Base-by-base conservation (phyloP, 23 tunicate genomes). In the Trididemnum nubilum region DNA sequence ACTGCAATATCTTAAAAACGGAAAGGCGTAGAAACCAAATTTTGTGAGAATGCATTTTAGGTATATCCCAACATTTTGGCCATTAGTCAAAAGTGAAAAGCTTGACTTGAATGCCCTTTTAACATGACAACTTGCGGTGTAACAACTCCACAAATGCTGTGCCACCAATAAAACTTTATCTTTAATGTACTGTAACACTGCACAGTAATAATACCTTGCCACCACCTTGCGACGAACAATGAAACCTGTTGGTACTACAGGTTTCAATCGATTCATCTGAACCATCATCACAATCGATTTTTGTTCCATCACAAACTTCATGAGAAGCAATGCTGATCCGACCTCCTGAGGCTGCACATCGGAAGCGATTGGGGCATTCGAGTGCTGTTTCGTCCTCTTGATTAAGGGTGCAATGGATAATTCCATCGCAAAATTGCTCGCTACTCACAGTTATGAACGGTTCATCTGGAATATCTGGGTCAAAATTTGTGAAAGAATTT, bases 231-330 rank as follows among this genome's bases (percentile, higher is more conserved):
- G 81, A n/a, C 34, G 81, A 52, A 33, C 81, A 77, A 22, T 29
- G 28, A 32, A 77, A 77, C 24, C 81, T 24, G 31, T 57, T 21
- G 22, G 81, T 35, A 39, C 81, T 51, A 22, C 38, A 7, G 39
- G 12, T 73, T 77, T 29, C 12, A 18, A 12, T 27, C 4, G 22
- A 37, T 77, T 77, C 67, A 54, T 73, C 79, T 22, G 59, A 39
- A 2, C 60, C 60, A 29, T 77, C 81, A 54, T 77, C 67, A 54
- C 81, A 77, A 30, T 77, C 37, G 25, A 73, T 33, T 31, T n/a
- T n/a, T 15, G 31, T 29, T 51, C 81, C 81, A 67, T 77, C 81
- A 54, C 81, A 77, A 1, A 77, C 67, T 31, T 52, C 4, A 3
- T 12, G 1, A 24, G 36, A 24, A 51, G 66, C 54, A 31, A 77